Evolutionary conservation across 2,797 vertebrate species (phyloP).

Genomic region (Periparus ater): DNA sequence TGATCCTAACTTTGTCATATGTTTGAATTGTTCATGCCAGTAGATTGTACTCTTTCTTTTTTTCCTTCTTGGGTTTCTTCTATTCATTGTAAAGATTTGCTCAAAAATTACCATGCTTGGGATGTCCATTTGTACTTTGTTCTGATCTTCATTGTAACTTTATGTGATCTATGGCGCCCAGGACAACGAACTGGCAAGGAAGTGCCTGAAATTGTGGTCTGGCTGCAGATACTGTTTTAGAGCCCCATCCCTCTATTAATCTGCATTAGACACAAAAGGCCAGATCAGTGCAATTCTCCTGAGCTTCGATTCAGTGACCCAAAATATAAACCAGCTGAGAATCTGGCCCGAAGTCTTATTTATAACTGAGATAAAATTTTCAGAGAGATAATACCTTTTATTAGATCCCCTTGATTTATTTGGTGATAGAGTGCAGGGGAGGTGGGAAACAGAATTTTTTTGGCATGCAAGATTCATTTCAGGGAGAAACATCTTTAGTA

Average conservation of each 20-base stretch:
- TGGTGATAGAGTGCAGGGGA: not conserved
- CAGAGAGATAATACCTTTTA: not conserved
- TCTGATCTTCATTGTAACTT: not conserved
- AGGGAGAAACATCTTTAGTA: not conserved
- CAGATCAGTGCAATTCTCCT: not conserved
- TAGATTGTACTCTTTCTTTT: not conserved
- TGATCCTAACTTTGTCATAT: not conserved
- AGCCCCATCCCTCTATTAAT: not conserved
- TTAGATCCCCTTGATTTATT: not conserved
- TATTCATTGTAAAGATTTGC: not conserved
- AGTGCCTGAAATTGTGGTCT: not conserved
- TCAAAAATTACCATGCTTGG: not conserved
- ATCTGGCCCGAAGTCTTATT: not conserved
- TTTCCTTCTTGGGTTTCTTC: not conserved
- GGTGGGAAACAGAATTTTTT: not conserved
- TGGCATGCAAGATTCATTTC: not conserved
- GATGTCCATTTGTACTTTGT: not conserved
- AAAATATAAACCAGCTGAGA: constrained; percentile 24
- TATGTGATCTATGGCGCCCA: not conserved
- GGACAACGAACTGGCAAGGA: not conserved
- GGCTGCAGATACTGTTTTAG: not conserved
- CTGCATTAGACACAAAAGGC: not conserved
- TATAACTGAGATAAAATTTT: not conserved
- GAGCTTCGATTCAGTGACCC: not conserved
- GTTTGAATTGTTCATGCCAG: not conserved